These are phyloP conservation scores for Gobio gobio DNA, from an alignment of 2,113 vertebrate species.

Conservation along the genomic window DNA sequence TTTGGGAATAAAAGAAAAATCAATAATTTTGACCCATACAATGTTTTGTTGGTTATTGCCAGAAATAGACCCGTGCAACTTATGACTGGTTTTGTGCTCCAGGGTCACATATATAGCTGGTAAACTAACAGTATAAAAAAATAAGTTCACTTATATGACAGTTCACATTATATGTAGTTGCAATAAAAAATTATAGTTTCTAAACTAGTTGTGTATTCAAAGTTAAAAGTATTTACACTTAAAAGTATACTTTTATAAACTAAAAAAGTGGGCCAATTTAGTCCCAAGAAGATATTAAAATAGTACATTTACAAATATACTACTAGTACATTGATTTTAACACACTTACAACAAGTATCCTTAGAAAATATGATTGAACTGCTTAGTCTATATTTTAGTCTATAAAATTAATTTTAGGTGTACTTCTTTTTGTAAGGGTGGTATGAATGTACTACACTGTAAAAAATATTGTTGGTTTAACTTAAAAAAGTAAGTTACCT, in stretches of 20 bases:
- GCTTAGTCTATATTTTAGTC: neutral
- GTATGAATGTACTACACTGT: too few relatives aligned
- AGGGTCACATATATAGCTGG: neutral
- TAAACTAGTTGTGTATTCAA: neutral
- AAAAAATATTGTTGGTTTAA: too few relatives aligned
- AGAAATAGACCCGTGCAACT: too few relatives aligned
- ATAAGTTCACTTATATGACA: neutral
- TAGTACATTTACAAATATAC: neutral
- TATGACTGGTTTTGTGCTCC: too few relatives aligned
- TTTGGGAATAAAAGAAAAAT: too few relatives aligned
- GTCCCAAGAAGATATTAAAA: neutral
- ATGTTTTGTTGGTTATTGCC: too few relatives aligned
- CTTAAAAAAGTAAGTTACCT: too few relatives aligned
- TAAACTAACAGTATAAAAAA: neutral
- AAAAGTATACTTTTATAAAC: slow-evolving; percentile 8
- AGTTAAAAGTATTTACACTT: neutral
- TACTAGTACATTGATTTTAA: neutral
- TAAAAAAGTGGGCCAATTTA: neutral
- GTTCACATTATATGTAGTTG: too few relatives aligned
- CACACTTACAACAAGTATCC: neutral
- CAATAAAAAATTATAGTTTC: neutral
- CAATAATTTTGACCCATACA: too few relatives aligned
- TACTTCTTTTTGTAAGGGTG: neutral
- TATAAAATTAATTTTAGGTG: neutral
- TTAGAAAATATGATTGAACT: neutral